These are phyloP conservation scores for Drosophila anomelani DNA, from an alignment of 2,888 invertebrate genomes.

Conservation along the genomic window DNA sequence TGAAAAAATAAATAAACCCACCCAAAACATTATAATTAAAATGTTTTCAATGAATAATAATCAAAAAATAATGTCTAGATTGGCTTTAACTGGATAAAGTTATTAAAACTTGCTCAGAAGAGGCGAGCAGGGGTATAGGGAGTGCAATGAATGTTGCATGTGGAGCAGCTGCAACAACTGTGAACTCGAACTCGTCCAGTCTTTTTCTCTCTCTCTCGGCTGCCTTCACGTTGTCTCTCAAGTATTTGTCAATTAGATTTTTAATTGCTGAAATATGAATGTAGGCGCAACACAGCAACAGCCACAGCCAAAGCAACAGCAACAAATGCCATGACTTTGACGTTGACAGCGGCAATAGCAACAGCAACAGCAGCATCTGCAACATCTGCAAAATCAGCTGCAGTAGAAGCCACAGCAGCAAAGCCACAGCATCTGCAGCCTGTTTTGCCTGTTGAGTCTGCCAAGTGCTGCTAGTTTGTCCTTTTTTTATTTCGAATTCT, in stretches of 20 bases:
- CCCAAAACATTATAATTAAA: no score
- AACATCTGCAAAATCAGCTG: conserved; percentile 23
- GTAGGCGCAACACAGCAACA: conserved; percentile 68
- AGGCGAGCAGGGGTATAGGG: background rate
- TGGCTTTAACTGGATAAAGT: conserved; percentile 57
- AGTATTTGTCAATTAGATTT: conserved; percentile 81
- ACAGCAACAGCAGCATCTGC: conserved; percentile 22
- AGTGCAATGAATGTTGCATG: conserved; percentile 46
- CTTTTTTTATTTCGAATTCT: background rate
- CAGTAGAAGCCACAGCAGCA: conserved; percentile 14
- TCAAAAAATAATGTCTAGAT: conserved; percentile 6
- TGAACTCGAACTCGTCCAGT: conserved; percentile 27
- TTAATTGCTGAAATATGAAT: conserved; percentile 81
- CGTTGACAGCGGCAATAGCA: conserved; percentile 38
- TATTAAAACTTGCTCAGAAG: conserved; percentile 65
- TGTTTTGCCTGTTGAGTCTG: conserved; percentile 70
- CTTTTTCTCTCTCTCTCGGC: conserved; percentile 18
- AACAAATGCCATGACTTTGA: conserved; percentile 41
- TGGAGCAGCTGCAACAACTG: conserved; percentile 56
- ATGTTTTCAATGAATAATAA: background rate
- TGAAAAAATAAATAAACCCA: background rate
- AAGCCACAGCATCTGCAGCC: conserved; percentile 51
- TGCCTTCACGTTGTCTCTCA: conserved; percentile 76
- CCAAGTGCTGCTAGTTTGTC: conserved; percentile 7
- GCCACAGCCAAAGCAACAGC: conserved; percentile 37